Evolutionary conservation across 2,113 vertebrate genomes (phyloP), one percentile per base, ranked within the genome.

Genomic region (Excalfactoria chinensis): DNA sequence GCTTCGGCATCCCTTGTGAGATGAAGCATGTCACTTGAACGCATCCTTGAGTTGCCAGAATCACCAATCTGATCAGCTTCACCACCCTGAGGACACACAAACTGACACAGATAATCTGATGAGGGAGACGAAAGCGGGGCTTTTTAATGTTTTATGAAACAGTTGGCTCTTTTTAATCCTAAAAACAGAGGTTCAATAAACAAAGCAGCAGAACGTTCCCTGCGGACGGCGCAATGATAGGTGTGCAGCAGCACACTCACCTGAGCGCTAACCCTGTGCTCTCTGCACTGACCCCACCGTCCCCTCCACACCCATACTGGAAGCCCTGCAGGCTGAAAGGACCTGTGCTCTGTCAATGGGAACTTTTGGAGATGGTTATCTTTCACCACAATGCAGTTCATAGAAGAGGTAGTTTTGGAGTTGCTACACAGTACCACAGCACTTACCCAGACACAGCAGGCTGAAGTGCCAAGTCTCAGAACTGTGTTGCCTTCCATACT

Each of bases 81-180:
- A n/a, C 62, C 85, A 58, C 95, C 95, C 94, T 60, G 67, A 91
- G 86, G 95, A 84, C 88, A 77, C 74, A 91, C 62, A 69, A 72
- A 93, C 85, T 78, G 80, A 71, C 92, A 76, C 14, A 51, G 62
- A 92, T 94, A 85, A 96, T 95, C 96, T 93, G 93, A 86, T 85
- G 80, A 93, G 95, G 89, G 75, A 68, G 43, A 5, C 63, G 53
- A 89, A 86, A 96, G 74, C 86, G 67, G 70, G 15, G 3, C n/a
- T 37, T 93, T 85, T 96, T 95, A 90, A 96, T 94, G 90, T 73
- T 95, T 91, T 72, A 93, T 95, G 86, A 85, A 93, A 84, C 84
- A 85, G 84, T 91, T 75, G 74, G 75, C 80, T 82, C 63, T 21
- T 93, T 92, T 95, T 95, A 93, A 86, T 96, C 94, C 91, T 83